Evolutionary conservation across 1,140 invertebrate genomes (phyloP).

Genomic region (Ceratosolen fusciceps): DNA sequence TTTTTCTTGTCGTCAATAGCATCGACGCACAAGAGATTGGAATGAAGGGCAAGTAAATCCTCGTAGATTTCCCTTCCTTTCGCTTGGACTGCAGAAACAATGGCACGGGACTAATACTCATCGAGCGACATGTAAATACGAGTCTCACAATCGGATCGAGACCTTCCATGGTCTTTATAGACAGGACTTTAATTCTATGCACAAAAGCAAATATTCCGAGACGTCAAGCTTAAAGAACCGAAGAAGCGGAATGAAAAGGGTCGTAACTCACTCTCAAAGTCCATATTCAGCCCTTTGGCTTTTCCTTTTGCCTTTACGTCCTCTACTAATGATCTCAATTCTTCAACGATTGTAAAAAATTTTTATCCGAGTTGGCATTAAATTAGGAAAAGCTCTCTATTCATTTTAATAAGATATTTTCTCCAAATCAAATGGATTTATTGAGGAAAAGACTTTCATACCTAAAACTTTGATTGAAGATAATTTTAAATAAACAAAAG

Average conservation of each 20-base stretch:
- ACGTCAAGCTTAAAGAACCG: neutral
- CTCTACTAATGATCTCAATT: neutral
- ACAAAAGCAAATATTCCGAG: neutral
- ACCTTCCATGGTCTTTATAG: neutral
- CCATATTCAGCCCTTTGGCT: neutral
- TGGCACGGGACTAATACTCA: neutral
- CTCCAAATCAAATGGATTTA: no score
- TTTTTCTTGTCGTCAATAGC: neutral
- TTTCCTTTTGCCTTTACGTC: neutral
- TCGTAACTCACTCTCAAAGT: neutral
- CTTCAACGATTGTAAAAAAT: neutral
- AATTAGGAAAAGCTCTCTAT: no score
- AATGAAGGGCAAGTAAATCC: neutral
- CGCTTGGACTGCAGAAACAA: neutral
- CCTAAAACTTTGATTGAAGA: no score
- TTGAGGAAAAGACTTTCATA: no score
- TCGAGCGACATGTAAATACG: neutral
- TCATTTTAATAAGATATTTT: no score
- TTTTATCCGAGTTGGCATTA: neutral
- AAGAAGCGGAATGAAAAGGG: neutral
- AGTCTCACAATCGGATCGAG: neutral
- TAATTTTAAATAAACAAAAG: neutral
- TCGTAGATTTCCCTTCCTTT: neutral
- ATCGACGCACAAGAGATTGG: neutral
- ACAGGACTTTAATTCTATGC: neutral